Percentiles rank a stretch among this genome's conserved stretches.
These are phyloP conservation scores for Pungitius pungitius DNA, from an alignment of 2,113 vertebrate genomes.

Conservation along the genomic window DNA sequence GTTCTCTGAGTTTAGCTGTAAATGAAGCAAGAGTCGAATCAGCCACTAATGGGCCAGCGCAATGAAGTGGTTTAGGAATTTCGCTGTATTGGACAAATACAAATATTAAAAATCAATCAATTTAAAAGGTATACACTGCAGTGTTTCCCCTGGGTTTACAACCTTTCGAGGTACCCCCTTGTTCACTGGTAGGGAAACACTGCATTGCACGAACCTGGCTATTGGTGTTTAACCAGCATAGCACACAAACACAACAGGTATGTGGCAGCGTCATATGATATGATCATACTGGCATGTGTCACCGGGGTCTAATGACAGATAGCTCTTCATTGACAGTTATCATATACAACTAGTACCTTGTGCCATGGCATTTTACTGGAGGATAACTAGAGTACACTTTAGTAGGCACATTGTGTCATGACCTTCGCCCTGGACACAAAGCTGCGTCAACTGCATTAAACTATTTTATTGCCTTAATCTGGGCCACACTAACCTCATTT, in stretches of 20 bases:
- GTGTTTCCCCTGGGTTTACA: too few relatives aligned
- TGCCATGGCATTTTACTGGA: background rate
- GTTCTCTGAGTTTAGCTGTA: slow-evolving; percentile 86
- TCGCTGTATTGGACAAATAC: too few relatives aligned
- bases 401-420: too few relatives aligned
- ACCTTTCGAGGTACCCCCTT: too few relatives aligned
- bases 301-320: background rate
- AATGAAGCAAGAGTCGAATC: slow-evolving; percentile 2
- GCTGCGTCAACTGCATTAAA: too few relatives aligned
- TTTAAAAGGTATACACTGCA: background rate
- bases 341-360: background rate
- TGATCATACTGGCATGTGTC: background rate
- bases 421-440: too few relatives aligned
- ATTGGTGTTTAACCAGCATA: background rate
- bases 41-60: background rate
- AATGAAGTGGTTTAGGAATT: too few relatives aligned
- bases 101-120: too few relatives aligned
- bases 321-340: background rate
- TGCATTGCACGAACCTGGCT: too few relatives aligned
- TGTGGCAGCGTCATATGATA: background rate
- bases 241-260: background rate
- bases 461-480: too few relatives aligned
- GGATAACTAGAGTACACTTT: background rate
- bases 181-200: too few relatives aligned
- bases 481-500: too few relatives aligned